Evolutionary conservation across 2,888 invertebrate genomes (phyloP).

Genomic region (Neocrepidodera transversa): DNA sequence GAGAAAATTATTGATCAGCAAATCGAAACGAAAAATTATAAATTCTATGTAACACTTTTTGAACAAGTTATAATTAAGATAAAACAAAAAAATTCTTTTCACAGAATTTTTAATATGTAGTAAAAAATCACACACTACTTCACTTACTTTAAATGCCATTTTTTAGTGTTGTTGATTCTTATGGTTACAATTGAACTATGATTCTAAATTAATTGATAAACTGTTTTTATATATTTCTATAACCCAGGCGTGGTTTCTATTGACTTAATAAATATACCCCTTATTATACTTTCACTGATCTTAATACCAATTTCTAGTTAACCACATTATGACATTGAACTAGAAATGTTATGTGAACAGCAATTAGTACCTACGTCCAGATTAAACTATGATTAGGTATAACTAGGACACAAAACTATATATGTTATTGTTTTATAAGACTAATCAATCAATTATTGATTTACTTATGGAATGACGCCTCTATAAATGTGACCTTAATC

Average conservation of each 20-base stretch:
- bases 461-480: not conserved
- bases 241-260: not conserved
- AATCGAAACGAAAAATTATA: too few relatives aligned
- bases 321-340: not conserved
- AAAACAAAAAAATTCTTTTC: not conserved
- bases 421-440: not conserved
- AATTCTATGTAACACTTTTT: too few relatives aligned
- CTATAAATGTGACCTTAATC: not conserved
- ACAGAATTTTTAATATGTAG: not conserved
- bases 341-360: not conserved
- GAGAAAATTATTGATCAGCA: too few relatives aligned
- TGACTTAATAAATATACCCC: not conserved
- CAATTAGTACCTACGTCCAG: slow-evolving; percentile 3
- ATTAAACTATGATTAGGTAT: not conserved
- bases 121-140: too few relatives aligned
- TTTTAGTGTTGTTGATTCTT: slow-evolving; percentile 17
- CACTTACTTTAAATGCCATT: slow-evolving; percentile 50
- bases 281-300: not conserved
- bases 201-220: not conserved
- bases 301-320: slow-evolving; percentile 3
- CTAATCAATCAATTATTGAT: not conserved
- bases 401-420: not conserved
- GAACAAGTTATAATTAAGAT: too few relatives aligned
- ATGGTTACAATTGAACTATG: not conserved
- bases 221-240: not conserved